Conservation (phyloP, 2,797 vertebrate species). For the Okamejei kenojei region DNA sequence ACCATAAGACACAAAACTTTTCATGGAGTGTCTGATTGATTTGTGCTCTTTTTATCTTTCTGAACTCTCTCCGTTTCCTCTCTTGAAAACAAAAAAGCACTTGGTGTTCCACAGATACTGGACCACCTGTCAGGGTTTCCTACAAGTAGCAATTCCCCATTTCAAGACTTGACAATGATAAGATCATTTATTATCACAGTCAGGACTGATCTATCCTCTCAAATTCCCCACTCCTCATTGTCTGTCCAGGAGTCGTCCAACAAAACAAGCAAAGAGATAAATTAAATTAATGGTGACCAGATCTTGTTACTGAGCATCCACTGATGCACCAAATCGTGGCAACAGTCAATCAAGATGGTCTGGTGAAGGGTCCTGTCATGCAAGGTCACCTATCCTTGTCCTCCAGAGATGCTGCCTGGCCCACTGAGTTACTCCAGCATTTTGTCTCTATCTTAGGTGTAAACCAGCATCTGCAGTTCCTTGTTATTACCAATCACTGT, state of each 20-base stretch:
- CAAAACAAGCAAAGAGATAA: not conserved
- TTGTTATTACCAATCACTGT: not conserved
- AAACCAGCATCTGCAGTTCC: too few relatives aligned
- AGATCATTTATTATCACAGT: not conserved
- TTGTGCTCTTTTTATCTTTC: not conserved
- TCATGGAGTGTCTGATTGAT: not conserved
- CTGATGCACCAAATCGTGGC: not conserved
- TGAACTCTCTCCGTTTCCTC: not conserved
- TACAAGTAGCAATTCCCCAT: not conserved
- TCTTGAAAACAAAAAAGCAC: not conserved
- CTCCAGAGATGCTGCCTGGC: too few relatives aligned
- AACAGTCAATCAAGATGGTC: not conserved
- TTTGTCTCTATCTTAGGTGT: too few relatives aligned
- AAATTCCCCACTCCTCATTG: not conserved
- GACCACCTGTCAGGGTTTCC: not conserved
- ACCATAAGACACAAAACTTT: not conserved
- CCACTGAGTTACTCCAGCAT: too few relatives aligned
- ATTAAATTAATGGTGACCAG: not conserved
- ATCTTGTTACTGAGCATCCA: not conserved
- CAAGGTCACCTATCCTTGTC: too few relatives aligned
- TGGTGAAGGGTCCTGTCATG: too few relatives aligned
- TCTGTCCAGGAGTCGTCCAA: too few relatives aligned
- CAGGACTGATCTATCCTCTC: not conserved
- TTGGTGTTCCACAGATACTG: not conserved
- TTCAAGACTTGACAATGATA: not conserved